These are phyloP conservation scores for Ursus arctos DNA, from an alignment of 2,113 vertebrate genomes.

Conservation along the genomic window DNA sequence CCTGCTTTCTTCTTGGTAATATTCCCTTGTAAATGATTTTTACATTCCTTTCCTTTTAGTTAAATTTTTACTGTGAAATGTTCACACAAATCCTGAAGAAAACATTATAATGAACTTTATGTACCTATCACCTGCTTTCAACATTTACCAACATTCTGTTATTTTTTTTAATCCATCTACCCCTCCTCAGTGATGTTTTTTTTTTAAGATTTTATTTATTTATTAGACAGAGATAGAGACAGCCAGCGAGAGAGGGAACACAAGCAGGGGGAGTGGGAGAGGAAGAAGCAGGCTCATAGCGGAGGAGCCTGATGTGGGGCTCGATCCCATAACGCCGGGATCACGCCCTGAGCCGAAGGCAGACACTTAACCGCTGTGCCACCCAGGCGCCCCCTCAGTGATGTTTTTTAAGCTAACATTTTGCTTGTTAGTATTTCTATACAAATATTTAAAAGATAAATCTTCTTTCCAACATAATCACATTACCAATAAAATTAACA, in stretches of 20 bases:
- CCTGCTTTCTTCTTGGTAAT: background rate
- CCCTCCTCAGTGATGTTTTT: background rate
- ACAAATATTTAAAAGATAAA: background rate
- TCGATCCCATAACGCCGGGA: too few relatives aligned
- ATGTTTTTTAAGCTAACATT: background rate
- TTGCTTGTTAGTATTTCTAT: background rate
- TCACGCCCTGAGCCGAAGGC: too few relatives aligned
- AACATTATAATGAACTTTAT: background rate
- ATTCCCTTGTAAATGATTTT: background rate
- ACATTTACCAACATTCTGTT: background rate
- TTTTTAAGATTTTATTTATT: too few relatives aligned
- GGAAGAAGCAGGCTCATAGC: too few relatives aligned
- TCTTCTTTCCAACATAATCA: background rate
- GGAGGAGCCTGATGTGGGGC: too few relatives aligned
- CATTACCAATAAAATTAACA: background rate
- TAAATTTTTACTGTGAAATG: background rate
- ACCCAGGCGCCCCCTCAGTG: background rate
- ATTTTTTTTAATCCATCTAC: background rate
- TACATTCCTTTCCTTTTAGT: background rate
- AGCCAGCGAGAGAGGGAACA: too few relatives aligned
- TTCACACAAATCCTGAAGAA: slow-evolving; percentile 10
- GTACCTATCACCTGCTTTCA: background rate
- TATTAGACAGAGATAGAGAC: too few relatives aligned
- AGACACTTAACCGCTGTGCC: too few relatives aligned
- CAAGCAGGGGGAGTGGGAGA: too few relatives aligned